phyloP scores from a whole-genome alignment of 2,113 vertebrate species.

The Melanotaenia duboulayi region DNA sequence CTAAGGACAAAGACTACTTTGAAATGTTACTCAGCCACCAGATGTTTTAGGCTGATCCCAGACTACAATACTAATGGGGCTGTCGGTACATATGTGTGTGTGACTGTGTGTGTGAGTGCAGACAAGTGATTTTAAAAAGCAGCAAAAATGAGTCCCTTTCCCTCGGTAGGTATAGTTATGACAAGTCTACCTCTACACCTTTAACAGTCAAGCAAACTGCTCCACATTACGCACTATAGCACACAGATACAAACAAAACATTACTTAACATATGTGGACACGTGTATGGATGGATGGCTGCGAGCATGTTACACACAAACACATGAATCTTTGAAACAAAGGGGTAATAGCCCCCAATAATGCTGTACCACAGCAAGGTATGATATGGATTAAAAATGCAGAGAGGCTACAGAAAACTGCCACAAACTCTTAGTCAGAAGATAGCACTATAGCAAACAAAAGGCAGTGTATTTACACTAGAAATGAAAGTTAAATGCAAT shows the following conservation, averaged over 20 bases:
- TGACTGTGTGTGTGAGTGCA: constrained; percentile 22
- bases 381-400: background rate
- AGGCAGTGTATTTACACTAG: constrained; percentile 49
- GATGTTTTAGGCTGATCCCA: constrained; percentile 78
- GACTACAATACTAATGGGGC: constrained; percentile 76
- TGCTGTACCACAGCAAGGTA: constrained; percentile 1
- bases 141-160: constrained; percentile 18
- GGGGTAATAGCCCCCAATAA: constrained; percentile 13
- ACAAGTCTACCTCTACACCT: background rate
- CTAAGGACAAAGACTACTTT: constrained; percentile 79
- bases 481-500: constrained; percentile 47
- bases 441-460: constrained; percentile 56
- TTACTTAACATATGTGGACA: background rate
- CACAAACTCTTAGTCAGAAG: constrained; percentile 43
- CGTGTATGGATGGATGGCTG: background rate
- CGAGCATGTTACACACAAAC: constrained; percentile 13
- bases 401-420: constrained; percentile 13
- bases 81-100: constrained; percentile 16
- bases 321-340: constrained; percentile 19
- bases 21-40: constrained; percentile 78
- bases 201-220: constrained; percentile 17
- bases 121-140: constrained; percentile 35
- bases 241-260: background rate
- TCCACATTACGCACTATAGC: constrained; percentile 6
- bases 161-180: constrained; percentile 19